Conservation (phyloP, 2,888 invertebrate species). For the Dicycla oo region DNA sequence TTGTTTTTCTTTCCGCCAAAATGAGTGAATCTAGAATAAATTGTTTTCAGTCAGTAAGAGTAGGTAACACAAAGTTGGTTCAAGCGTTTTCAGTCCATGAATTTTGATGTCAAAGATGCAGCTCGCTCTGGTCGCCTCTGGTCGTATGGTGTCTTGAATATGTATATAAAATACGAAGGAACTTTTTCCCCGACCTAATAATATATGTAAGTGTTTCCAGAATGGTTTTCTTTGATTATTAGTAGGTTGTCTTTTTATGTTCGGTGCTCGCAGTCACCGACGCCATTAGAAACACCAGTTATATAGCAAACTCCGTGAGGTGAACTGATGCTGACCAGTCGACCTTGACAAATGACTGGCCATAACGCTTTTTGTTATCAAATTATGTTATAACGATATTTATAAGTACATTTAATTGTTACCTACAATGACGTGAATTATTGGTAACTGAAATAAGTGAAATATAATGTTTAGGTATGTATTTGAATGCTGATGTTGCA, state of each 20-base stretch:
- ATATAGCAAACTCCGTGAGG: conserved; percentile 17
- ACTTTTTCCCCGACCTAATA: no score
- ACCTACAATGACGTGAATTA: conserved; percentile 5
- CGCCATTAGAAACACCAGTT: conserved; percentile 25
- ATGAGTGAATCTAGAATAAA: no score
- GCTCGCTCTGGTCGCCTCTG: no score
- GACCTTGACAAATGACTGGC: conserved; percentile 50
- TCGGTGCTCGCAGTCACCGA: conserved; percentile 25
- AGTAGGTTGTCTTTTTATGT: conserved; percentile 1
- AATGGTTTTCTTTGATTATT: not conserved
- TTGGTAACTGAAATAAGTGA: conserved; percentile 12
- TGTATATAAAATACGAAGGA: no score
- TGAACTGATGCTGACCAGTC: conserved; percentile 31
- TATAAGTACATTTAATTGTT: not conserved
- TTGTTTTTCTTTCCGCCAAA: no score
- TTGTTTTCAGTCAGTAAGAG: no score
- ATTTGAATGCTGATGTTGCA: not conserved
- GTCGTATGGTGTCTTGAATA: no score
- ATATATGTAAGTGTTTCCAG: not conserved
- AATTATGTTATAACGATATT: conserved; percentile 10
- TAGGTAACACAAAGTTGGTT: no score
- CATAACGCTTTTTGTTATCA: conserved; percentile 28
- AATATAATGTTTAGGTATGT: not conserved
- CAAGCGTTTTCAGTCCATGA: no score
- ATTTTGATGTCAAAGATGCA: no score